Evolutionary conservation across 2,113 vertebrate genomes (phyloP).

Genomic region (Pelvicachromis taeniatus): DNA sequence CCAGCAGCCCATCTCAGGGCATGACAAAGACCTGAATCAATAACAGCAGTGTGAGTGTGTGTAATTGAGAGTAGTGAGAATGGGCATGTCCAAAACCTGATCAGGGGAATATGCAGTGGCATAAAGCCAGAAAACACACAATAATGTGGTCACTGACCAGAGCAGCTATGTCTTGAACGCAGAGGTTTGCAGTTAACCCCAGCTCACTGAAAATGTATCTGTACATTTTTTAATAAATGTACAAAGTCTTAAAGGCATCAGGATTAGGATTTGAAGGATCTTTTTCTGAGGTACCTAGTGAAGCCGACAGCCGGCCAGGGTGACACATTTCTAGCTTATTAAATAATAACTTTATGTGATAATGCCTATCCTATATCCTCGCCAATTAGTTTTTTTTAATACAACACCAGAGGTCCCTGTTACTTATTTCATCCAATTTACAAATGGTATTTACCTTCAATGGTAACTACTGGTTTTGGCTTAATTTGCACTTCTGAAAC

Average conservation of each 20-base stretch:
- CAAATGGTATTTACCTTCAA: neutral
- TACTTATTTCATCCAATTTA: neutral
- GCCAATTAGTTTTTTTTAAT: neutral
- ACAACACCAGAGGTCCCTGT: neutral
- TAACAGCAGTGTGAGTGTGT: slow-evolving; percentile 15
- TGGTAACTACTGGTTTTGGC: neutral
- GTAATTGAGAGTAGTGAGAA: neutral
- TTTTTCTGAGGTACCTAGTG: neutral
- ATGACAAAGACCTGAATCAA: slow-evolving; percentile 39
- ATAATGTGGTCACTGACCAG: slow-evolving; percentile 6
- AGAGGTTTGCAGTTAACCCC: neutral
- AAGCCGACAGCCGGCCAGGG: neutral
- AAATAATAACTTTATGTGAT: neutral
- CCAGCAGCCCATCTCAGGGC: slow-evolving; percentile 30
- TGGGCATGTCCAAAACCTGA: neutral
- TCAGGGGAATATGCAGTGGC: slow-evolving; percentile 10
- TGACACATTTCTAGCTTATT: neutral
- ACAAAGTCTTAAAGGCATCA: neutral
- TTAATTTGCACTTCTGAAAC: neutral
- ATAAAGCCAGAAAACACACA: slow-evolving; percentile 14
- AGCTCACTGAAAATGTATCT: neutral
- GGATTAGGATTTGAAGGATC: neutral
- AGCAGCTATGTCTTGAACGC: neutral
- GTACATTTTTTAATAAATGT: slow-evolving; percentile 13
- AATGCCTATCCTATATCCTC: neutral